Evolutionary conservation across 1,140 invertebrate genomes (phyloP).

Genomic region (Diabrotica undecimpunctata): DNA sequence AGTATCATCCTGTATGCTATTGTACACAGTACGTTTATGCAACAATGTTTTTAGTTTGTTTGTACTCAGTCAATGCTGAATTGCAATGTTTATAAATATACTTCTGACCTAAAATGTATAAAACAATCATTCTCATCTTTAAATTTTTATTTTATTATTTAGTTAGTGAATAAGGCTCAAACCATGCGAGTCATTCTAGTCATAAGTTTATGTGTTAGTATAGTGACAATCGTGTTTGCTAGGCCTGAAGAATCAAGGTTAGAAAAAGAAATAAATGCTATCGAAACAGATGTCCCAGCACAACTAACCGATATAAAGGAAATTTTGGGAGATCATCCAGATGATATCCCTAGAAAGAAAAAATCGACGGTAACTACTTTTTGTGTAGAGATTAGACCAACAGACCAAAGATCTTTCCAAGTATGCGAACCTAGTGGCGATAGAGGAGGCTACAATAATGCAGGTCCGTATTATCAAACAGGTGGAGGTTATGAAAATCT

Average conservation of each 20-base stretch:
- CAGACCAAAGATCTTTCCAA: constrained; percentile 42
- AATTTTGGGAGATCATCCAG: background rate
- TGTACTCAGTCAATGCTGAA: too few relatives aligned
- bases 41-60: too few relatives aligned
- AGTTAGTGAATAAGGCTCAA: too few relatives aligned
- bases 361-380: constrained; percentile 45
- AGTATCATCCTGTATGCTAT: too few relatives aligned
- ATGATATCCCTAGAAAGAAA: constrained; percentile 33
- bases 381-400: constrained; percentile 46
- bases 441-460: constrained; percentile 14
- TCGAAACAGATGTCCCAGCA: background rate
- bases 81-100: too few relatives aligned
- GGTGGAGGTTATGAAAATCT: constrained; percentile 4
- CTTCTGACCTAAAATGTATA: too few relatives aligned
- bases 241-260: background rate
- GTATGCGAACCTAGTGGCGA: constrained; percentile 38
- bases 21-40: too few relatives aligned
- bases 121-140: too few relatives aligned
- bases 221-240: background rate
- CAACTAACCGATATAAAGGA: background rate
- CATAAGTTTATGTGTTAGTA: background rate
- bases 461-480: constrained; percentile 4
- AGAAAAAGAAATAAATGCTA: background rate
- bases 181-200: background rate
- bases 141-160: too few relatives aligned